These are phyloP conservation scores for Erpornis zantholeuca DNA, from an alignment of 2,113 vertebrate species.

Conservation along the genomic window DNA sequence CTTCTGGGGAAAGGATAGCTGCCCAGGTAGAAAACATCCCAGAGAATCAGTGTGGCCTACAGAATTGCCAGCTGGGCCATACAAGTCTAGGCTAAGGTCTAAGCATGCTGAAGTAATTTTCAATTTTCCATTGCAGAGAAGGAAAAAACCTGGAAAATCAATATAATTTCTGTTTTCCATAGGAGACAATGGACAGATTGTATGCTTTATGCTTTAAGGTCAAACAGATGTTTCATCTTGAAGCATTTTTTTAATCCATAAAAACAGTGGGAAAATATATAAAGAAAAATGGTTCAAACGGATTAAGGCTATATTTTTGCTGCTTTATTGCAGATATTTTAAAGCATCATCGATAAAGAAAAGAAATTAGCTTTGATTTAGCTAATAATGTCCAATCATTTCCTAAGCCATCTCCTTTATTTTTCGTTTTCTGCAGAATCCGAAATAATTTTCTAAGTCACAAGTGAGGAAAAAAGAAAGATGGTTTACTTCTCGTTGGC, in stretches of 20 bases:
- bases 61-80: background rate
- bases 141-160: conserved; percentile 12
- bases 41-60: background rate
- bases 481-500: background rate
- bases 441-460: background rate
- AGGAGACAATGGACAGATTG: conserved; percentile 1
- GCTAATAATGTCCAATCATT: background rate
- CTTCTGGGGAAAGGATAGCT: background rate
- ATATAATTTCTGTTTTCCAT: conserved; percentile 14
- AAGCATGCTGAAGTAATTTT: conserved; percentile 32
- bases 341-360: background rate
- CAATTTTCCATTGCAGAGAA: conserved; percentile 8
- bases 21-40: background rate
- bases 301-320: background rate
- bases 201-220: conserved; percentile 11
- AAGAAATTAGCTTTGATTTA: background rate
- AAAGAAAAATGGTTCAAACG: background rate
- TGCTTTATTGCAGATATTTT: conserved; percentile 16
- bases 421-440: background rate
- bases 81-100: background rate
- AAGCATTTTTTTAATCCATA: background rate
- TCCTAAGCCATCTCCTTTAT: background rate
- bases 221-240: conserved; percentile 48
- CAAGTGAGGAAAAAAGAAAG: background rate
- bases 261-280: conserved; percentile 4